Conservation (phyloP, 2,888 invertebrate species). For the Mechanitis messenoides region DNA sequence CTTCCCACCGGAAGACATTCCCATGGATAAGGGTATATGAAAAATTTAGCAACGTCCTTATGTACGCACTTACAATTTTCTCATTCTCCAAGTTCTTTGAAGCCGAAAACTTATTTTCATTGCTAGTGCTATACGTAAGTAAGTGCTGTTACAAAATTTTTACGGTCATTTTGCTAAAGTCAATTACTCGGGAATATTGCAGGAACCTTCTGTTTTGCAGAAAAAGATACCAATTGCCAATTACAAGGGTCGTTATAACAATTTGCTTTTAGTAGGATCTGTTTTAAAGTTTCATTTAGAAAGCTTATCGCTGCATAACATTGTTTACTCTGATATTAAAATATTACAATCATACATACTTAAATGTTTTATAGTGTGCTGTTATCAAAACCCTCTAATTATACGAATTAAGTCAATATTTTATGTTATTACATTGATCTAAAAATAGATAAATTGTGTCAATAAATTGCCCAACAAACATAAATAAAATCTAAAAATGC, state of each 20-base stretch:
- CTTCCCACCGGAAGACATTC: constrained; percentile 31
- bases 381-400: too few species aligned
- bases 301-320: neutral
- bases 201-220: constrained; percentile 2
- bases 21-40: constrained; percentile 29
- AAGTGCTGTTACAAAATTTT: neutral
- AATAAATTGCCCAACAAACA: neutral
- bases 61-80: constrained; percentile 11
- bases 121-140: constrained; percentile 4
- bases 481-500: neutral
- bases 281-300: constrained; percentile 1
- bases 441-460: neutral
- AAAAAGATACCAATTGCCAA: constrained; percentile 3
- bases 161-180: constrained; percentile 1
- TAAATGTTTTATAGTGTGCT: too few species aligned
- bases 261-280: neutral
- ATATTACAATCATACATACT: too few species aligned
- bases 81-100: constrained; percentile 15
- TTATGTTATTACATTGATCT: neutral
- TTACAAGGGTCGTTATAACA: constrained; percentile 5
- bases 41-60: constrained; percentile 17
- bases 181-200: constrained; percentile 1
- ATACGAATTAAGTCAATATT: too few species aligned
- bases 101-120: constrained; percentile 17
- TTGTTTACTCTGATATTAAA: too few species aligned